phyloP scores from a whole-genome alignment of 2,113 vertebrate species.

The Crotalus viridis region DNA sequence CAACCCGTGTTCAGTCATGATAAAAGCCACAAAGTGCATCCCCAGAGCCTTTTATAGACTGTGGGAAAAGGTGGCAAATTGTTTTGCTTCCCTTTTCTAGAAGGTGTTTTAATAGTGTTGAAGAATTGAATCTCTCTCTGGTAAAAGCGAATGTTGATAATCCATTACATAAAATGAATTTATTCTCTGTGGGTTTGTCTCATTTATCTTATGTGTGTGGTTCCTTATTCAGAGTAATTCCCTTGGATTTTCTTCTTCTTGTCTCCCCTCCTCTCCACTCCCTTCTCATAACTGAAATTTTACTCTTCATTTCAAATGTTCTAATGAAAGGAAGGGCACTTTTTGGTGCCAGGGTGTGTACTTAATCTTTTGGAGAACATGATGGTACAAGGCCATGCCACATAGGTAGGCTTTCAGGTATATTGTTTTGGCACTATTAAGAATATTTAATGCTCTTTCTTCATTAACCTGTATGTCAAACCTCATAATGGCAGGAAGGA shows the following conservation, averaged over 20 bases:
- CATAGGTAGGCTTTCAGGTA: not conserved
- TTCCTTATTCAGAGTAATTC: not conserved
- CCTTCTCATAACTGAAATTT: not conserved
- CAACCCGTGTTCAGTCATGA: not conserved
- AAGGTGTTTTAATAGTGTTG: constrained; percentile 1
- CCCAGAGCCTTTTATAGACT: not conserved
- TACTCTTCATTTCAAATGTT: not conserved
- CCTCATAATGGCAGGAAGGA: not conserved
- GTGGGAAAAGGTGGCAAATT: not conserved
- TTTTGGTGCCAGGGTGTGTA: not conserved
- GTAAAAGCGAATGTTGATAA: not conserved
- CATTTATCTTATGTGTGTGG: not conserved
- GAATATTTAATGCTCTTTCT: not conserved
- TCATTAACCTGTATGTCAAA: not conserved
- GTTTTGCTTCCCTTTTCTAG: not conserved
- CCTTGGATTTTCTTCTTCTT: not conserved
- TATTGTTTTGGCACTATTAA: not conserved
- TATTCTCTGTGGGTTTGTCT: not conserved
- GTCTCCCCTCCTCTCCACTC: not conserved
- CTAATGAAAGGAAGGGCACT: not conserved
- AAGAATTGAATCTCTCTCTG: not conserved
- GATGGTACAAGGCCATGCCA: not conserved
- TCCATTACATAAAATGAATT: constrained; percentile 14
- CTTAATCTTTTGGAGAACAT: not conserved
- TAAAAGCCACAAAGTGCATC: not conserved